Evolutionary conservation across 2,797 vertebrate genomes (phyloP).

Genomic region (Onychomys leucogaster): DNA sequence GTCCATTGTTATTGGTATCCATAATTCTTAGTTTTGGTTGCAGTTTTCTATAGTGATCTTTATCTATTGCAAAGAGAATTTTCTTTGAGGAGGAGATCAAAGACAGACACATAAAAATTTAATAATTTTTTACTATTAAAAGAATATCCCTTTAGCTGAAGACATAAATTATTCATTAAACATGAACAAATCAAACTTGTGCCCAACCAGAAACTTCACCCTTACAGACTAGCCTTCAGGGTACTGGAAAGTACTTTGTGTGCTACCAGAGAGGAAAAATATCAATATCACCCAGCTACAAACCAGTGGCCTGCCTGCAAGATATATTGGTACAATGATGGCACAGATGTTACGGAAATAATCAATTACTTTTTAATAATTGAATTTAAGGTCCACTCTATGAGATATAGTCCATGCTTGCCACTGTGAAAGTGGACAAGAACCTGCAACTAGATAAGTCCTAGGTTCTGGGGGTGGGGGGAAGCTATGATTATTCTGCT

Average conservation of each 20-base stretch:
- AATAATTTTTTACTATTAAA: background rate
- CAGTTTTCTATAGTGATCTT: background rate
- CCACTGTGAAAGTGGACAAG: background rate
- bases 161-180: background rate
- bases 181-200: background rate
- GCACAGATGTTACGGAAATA: too few relatives aligned
- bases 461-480: background rate
- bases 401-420: background rate
- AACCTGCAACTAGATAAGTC: background rate
- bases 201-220: background rate
- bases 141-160: background rate
- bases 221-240: background rate
- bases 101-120: background rate
- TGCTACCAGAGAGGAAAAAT: background rate
- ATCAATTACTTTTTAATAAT: too few relatives aligned
- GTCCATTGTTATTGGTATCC: background rate
- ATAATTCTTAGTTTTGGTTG: background rate
- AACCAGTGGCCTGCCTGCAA: background rate
- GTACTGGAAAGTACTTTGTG: background rate
- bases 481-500: background rate
- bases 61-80: background rate
- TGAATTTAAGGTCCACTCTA: background rate
- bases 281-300: background rate
- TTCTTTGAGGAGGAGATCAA: background rate
- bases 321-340: background rate